Percentiles rank a stretch among this genome's conserved stretches.
Evolutionary conservation across 2,113 vertebrate genomes (phyloP).

Genomic region (Progne subis): DNA sequence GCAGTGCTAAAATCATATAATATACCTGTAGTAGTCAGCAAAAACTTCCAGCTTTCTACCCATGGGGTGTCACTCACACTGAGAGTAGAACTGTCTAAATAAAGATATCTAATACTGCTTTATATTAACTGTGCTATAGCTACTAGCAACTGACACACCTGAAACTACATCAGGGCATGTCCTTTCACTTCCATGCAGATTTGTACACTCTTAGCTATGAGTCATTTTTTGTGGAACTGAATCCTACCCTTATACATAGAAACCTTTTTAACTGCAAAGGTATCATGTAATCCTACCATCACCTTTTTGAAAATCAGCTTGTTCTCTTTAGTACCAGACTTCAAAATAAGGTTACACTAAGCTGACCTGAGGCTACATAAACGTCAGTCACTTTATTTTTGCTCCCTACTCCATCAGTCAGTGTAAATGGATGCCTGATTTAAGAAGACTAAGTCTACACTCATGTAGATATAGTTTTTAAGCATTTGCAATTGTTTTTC

Average conservation of each 20-base stretch:
- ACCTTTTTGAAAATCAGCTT: not conserved
- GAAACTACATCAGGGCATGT: not conserved
- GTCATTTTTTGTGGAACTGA: not conserved
- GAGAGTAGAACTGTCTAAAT: not conserved
- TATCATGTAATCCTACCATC: not conserved
- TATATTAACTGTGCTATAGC: not conserved
- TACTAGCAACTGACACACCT: not conserved
- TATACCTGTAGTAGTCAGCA: not conserved
- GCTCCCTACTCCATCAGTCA: not conserved
- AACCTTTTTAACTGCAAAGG: not conserved
- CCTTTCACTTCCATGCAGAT: not conserved
- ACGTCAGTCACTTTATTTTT: not conserved
- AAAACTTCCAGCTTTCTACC: not conserved
- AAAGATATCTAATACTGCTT: not conserved
- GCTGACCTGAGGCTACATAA: not conserved
- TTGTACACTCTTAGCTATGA: not conserved
- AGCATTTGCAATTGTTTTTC: not conserved
- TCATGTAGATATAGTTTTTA: not conserved
- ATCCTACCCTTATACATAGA: not conserved
- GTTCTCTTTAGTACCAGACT: not conserved
- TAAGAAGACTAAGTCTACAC: not conserved
- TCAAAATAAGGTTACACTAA: not conserved
- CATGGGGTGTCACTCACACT: rapidly evolving
- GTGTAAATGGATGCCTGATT: not conserved
- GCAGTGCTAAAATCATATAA: not conserved